A percentile compares a stretch with the other conserved stretches of the same genome.
Evolutionary conservation across 2,797 vertebrate genomes (phyloP).

Genomic region (Gambelia wislizenii): DNA sequence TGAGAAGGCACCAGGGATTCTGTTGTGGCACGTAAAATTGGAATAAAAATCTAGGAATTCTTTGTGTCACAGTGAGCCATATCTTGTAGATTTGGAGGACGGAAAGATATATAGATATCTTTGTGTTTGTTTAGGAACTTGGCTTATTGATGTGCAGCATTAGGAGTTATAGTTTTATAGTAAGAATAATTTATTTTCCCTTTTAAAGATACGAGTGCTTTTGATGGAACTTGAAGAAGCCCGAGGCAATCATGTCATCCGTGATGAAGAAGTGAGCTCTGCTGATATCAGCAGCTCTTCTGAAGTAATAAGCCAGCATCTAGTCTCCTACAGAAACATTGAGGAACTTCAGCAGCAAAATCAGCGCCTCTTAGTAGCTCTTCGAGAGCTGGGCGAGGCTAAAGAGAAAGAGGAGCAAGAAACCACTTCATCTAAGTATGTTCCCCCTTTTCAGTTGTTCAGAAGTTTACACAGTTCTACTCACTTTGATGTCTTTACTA

Average conservation of each 20-base stretch:
- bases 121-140: not conserved
- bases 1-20: no score
- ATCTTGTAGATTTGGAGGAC: not conserved
- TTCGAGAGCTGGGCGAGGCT: slow-evolving; percentile 91
- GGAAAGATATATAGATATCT: not conserved
- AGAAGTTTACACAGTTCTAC: not conserved
- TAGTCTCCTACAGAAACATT: slow-evolving; percentile 95
- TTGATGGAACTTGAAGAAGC: slow-evolving; percentile 96
- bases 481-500: not conserved
- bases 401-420: slow-evolving; percentile 93
- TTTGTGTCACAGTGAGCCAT: not conserved
- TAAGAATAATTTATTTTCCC: not conserved
- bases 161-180: not conserved
- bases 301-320: slow-evolving; percentile 93
- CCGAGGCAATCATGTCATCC: slow-evolving; percentile 92
- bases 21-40: not conserved
- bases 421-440: slow-evolving; percentile 84
- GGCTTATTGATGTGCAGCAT: not conserved
- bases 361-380: slow-evolving; percentile 90
- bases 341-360: slow-evolving; percentile 98
- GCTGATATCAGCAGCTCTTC: slow-evolving; percentile 93
- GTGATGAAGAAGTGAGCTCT: slow-evolving; percentile 90
- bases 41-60: not conserved
- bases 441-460: not conserved
- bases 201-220: slow-evolving; percentile 89